Conservation (phyloP, 2,888 invertebrate species). For the Muscina levida region DNA sequence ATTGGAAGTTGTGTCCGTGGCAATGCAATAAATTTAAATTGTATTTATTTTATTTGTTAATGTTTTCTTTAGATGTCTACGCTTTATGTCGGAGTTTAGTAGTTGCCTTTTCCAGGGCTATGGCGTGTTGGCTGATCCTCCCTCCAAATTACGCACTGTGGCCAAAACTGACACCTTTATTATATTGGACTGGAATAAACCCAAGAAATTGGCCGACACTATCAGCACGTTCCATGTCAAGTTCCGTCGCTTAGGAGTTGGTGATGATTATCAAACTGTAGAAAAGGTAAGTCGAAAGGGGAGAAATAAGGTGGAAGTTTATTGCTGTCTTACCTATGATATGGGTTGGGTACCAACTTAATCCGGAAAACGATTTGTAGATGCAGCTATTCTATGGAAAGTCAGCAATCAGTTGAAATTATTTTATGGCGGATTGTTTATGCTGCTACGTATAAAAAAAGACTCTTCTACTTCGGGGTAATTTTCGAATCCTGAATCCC, state of each 20-base stretch:
- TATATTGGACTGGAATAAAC: slow-evolving; percentile 89
- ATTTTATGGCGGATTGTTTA: no score
- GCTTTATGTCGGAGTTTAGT: slow-evolving; percentile 90
- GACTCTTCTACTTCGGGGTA: no score
- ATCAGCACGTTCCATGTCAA: slow-evolving; percentile 85
- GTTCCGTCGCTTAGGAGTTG: slow-evolving; percentile 82
- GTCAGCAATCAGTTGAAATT: not conserved
- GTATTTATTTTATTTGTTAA: not conserved
- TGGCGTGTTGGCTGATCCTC: slow-evolving; percentile 89
- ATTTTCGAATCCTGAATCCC: no score
- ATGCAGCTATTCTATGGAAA: not conserved
- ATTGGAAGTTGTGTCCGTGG: no score
- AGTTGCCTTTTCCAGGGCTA: slow-evolving; percentile 92
- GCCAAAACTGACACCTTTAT: slow-evolving; percentile 89
- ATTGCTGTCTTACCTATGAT: no score
- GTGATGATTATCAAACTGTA: slow-evolving; percentile 82
- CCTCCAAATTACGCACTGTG: slow-evolving; percentile 85
- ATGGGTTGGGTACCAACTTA: no score
- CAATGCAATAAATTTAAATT: no score
- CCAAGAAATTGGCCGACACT: slow-evolving; percentile 86
- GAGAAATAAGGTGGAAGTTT: no score
- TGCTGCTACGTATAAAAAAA: no score
- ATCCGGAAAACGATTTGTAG: not conserved
- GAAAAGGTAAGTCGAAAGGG: slow-evolving; percentile 79
- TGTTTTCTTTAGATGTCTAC: slow-evolving; percentile 83